Evolutionary conservation across 30 jellyfish, hydroid and myxozoan species (phyloP).

Genomic region (Cassiopea andromeda): DNA sequence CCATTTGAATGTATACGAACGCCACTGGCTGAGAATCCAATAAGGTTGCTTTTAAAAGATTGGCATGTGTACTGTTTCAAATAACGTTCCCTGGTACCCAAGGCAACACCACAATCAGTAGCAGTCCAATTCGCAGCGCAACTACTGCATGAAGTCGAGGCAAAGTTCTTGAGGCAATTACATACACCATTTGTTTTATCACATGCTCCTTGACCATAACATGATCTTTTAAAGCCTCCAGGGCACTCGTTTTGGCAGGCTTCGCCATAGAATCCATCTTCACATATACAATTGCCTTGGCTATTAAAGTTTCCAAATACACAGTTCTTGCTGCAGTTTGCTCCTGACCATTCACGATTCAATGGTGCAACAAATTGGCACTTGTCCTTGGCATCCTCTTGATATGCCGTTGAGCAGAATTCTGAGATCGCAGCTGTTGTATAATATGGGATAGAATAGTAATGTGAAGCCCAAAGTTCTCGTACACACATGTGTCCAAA

Average conservation of each 20-base stretch:
- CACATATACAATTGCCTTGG: conserved; percentile 27
- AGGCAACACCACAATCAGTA: conserved; percentile 48
- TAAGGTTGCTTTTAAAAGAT: conserved; percentile 33
- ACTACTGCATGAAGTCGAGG: conserved; percentile 7
- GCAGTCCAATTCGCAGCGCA: conserved; percentile 65
- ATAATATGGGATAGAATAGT: neutral
- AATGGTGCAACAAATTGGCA: conserved; percentile 5
- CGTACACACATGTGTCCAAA: conserved; percentile 37
- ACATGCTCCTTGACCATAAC: conserved; percentile 59
- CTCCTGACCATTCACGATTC: conserved; percentile 61
- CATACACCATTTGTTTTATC: conserved; percentile 45
- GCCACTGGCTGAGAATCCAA: conserved; percentile 38
- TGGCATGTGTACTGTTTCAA: conserved; percentile 46
- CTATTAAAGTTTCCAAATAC: conserved; percentile 37
- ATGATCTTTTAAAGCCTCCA: conserved; percentile 51
- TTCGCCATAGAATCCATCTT: conserved; percentile 46
- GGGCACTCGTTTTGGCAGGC: conserved; percentile 48
- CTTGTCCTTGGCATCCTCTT: neutral
- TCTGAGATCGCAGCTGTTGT: conserved; percentile 22
- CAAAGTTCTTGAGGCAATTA: conserved; percentile 37
- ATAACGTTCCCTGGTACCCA: neutral
- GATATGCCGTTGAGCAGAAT: conserved; percentile 2
- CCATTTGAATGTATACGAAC: conserved; percentile 11
- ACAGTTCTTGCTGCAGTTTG: conserved; percentile 22
- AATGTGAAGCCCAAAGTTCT: conserved; percentile 30